Conservation (phyloP, 2,797 vertebrate species). For the Austrolebias charrua region DNA sequence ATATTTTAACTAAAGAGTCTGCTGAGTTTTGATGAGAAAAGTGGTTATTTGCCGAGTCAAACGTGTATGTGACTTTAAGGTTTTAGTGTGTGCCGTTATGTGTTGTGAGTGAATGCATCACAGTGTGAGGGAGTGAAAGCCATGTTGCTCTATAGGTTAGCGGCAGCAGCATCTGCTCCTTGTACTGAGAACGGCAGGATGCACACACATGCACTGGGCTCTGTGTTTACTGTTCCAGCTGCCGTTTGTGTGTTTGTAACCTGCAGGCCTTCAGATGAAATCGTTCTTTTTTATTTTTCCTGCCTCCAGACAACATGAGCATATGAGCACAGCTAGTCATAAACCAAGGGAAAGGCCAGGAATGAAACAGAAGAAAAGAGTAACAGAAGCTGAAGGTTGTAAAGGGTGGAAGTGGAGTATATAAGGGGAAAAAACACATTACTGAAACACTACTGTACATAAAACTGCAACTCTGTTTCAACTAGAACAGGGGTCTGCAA, state of each 20-base stretch:
- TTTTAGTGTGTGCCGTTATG: neutral
- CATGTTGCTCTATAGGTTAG: neutral
- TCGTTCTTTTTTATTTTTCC: constrained; percentile 34
- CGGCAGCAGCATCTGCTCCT: neutral
- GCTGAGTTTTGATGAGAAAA: no score
- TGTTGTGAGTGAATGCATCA: neutral
- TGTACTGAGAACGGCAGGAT: neutral
- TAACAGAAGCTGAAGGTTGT: neutral
- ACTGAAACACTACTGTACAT: neutral
- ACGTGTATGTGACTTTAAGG: neutral
- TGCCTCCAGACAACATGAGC: constrained; percentile 52
- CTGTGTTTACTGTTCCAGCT: constrained; percentile 1
- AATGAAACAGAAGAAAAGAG: constrained; percentile 6
- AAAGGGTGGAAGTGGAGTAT: neutral
- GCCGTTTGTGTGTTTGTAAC: constrained; percentile 17
- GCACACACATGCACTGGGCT: neutral
- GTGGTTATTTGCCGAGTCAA: neutral
- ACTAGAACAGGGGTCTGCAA: no score
- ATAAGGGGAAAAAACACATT: neutral
- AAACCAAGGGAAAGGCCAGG: constrained; percentile 43
- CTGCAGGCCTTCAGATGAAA: constrained; percentile 41
- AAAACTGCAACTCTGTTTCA: no score
- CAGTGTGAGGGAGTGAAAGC: constrained; percentile 1
- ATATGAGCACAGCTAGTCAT: constrained; percentile 49
- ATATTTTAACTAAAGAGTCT: no score